Evolutionary conservation across 2,113 vertebrate species (phyloP).

Genomic region (Phainopepla nitens): DNA sequence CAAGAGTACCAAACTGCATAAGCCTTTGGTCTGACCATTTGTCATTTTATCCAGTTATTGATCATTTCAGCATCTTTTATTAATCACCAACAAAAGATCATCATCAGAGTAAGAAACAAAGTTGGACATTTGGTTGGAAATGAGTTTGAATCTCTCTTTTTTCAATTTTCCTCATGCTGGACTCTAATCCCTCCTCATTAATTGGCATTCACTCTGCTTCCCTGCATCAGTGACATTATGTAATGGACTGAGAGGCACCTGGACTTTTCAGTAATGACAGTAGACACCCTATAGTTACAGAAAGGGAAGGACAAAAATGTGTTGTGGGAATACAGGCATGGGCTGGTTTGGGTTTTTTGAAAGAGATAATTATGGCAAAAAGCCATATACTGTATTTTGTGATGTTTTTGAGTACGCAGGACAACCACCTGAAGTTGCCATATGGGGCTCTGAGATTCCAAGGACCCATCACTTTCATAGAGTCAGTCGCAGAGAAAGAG

Average conservation of each 20-base stretch:
- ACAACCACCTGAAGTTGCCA: not conserved
- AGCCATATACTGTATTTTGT: not conserved
- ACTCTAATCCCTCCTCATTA: not conserved
- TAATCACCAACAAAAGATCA: not conserved
- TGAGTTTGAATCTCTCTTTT: not conserved
- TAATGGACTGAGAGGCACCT: not conserved
- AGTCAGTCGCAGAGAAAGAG: accelerated
- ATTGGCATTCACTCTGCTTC: not conserved
- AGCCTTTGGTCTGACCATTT: not conserved
- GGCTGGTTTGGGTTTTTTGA: not conserved
- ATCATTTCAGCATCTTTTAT: not conserved
- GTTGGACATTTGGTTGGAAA: not conserved
- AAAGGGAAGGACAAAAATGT: not conserved
- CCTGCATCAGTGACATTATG: not conserved
- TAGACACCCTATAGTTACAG: not conserved
- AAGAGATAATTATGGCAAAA: not conserved
- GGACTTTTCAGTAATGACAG: not conserved
- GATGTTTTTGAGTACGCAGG: not conserved
- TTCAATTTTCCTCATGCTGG: not conserved
- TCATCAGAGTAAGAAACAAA: not conserved
- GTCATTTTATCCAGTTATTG: not conserved
- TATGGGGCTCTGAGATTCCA: not conserved
- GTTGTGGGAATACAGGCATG: not conserved
- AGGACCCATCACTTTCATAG: not conserved
- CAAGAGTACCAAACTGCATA: not conserved